phyloP scores from a whole-genome alignment of 1,140 invertebrate genomes.

The Ceratina australensis region DNA sequence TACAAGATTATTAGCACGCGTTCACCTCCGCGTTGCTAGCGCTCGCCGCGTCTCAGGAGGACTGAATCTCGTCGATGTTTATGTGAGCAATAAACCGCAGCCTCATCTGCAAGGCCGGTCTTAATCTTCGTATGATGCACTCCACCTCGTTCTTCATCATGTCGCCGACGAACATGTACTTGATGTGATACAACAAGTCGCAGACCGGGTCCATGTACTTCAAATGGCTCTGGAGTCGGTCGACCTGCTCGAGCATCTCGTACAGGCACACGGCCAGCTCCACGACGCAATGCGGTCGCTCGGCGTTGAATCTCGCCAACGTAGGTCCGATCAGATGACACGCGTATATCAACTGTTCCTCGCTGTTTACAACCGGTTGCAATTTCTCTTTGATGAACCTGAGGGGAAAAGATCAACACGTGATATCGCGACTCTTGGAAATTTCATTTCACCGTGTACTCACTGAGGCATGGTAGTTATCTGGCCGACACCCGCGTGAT shows the following conservation, averaged over 20 bases:
- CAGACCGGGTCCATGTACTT: constrained; percentile 95
- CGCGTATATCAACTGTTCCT: constrained; percentile 94
- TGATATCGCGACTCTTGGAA: neutral
- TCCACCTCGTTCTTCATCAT: constrained; percentile 95
- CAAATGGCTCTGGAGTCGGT: constrained; percentile 87
- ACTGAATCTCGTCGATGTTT: constrained; percentile 89
- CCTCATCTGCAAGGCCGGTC: constrained; percentile 92
- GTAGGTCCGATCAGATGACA: constrained; percentile 96
- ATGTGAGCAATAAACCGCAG: constrained; percentile 95
- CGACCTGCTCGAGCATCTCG: constrained; percentile 93
- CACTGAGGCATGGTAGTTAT: constrained; percentile 87
- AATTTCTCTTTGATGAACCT: constrained; percentile 93
- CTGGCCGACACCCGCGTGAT: constrained; percentile 90
- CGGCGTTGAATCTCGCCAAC: constrained; percentile 86
- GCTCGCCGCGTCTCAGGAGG: constrained; percentile 67
- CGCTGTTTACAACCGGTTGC: constrained; percentile 89
- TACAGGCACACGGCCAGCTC: constrained; percentile 94
- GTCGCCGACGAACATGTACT: constrained; percentile 99
- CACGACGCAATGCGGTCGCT: constrained; percentile 84
- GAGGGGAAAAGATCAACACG: constrained; percentile 18
- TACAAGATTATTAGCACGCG: constrained; percentile 40
- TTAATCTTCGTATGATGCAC: constrained; percentile 90
- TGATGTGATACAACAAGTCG: constrained; percentile 96
- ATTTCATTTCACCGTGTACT: constrained; percentile 68
- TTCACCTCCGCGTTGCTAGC: constrained; percentile 24